These are phyloP conservation scores for Drosophila pachea DNA, from an alignment of 1,140 invertebrate genomes.

Conservation along the genomic window DNA sequence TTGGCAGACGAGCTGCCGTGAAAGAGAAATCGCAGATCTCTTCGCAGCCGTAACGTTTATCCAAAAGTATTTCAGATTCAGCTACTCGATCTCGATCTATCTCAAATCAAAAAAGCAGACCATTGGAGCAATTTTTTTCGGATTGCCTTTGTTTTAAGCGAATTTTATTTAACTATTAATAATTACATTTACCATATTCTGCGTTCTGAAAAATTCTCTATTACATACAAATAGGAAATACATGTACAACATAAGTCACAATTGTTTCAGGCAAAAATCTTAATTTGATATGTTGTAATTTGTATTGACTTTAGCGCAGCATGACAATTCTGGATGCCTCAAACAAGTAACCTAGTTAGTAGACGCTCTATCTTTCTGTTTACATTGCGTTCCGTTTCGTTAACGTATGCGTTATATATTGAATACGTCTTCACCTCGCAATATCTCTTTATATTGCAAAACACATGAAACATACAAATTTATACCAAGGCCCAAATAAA, in stretches of 20 bases:
- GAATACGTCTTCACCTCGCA: neutral
- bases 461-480: conserved; percentile 47
- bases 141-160: too few species aligned
- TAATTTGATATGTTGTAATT: conserved; percentile 8
- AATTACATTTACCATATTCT: too few species aligned
- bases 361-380: neutral
- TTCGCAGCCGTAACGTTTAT: conserved; percentile 38
- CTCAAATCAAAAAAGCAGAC: too few species aligned
- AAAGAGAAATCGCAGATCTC: conserved; percentile 68
- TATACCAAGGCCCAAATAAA: conserved; percentile 19
- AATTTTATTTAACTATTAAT: too few species aligned
- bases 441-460: conserved; percentile 50
- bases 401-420: too few species aligned
- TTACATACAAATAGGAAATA: neutral
- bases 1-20: conserved; percentile 37
- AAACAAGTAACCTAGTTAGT: conserved; percentile 6
- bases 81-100: too few species aligned
- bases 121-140: too few species aligned
- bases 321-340: conserved; percentile 19
- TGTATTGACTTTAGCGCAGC: conserved; percentile 14
- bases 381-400: neutral
- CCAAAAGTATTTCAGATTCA: neutral
- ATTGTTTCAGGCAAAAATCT: neutral
- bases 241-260: neutral
- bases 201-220: too few species aligned